A percentile compares a stretch with the other conserved stretches of the same genome.
Conservation (phyloP, 2,113 vertebrate species). For the Nothobranchius kuhntae region DNA sequence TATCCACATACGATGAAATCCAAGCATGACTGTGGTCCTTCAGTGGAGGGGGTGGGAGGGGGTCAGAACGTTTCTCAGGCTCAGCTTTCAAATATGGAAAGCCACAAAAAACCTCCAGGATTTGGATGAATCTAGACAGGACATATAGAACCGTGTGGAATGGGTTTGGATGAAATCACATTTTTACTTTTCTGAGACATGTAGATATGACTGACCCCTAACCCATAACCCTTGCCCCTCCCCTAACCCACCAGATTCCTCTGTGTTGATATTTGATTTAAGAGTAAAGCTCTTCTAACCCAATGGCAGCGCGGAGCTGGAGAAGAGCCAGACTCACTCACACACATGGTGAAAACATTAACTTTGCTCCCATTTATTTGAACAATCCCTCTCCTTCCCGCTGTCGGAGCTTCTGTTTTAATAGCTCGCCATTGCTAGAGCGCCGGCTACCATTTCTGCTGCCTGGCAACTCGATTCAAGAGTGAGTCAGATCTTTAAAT, state of each 20-base stretch:
- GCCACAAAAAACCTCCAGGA: not conserved
- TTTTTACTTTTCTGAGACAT: no score
- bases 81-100: not conserved
- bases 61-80: not conserved
- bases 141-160: no score
- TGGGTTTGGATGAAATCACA: no score
- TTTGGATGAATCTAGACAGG: no score
- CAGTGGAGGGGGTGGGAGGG: constrained; percentile 1
- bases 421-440: constrained; percentile 58
- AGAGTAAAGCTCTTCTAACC: constrained; percentile 35
- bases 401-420: constrained; percentile 76
- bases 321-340: constrained; percentile 51
- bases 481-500: constrained; percentile 55
- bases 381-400: constrained; percentile 36
- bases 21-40: constrained; percentile 1
- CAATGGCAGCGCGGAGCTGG: constrained; percentile 55
- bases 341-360: constrained; percentile 72
- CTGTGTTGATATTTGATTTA: constrained; percentile 51
- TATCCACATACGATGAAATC: constrained; percentile 8
- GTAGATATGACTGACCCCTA: no score
- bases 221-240: no score
- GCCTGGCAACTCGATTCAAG: constrained; percentile 65
- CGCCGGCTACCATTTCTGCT: constrained; percentile 51
- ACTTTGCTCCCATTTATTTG: constrained; percentile 56
- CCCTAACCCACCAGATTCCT: not conserved